Evolutionary conservation across 2,888 invertebrate genomes (phyloP), one percentile per base, ranked within the genome.

Genomic region (Carcina quercana): DNA sequence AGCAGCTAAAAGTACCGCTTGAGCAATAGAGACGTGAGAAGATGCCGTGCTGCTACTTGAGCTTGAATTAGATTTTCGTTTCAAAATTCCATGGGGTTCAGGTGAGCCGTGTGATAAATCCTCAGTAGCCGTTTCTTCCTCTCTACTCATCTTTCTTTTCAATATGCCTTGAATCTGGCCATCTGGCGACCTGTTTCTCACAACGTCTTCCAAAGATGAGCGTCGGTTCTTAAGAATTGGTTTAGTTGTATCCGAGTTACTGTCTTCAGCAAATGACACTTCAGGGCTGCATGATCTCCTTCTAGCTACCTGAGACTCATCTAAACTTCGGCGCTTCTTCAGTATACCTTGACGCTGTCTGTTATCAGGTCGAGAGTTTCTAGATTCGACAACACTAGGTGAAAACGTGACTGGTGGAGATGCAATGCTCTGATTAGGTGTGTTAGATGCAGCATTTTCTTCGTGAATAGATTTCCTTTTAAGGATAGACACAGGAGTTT

Each of bases 321-420:
- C 94, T 45, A 94, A 79, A 56, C 94, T 94, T 34, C 92, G 88
- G 17, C 93, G 89, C 73, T 94, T 94, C 69, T 94, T 94, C 42
- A 93, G 80, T 58, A 94, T 94, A 26, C 93, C 93, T 65, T 92
- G 92, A 32, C 89, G 88, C 44, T 89, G 87, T 40, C 85, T 76
- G 4, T 24, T 24, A 32, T 74, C 74, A 19, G 84, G 71, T 14
- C 83, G 83, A 34, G 85, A 78, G 34, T 87, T 86, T 15, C 88
- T 86, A 10, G 88, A 86, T 54, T 93, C 92, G 28, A 91, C 73
- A 33, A 92, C 92, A 55, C 86, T 91, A 1, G 92, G 91, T 5
- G 92, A 92, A 72, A 92, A 92, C n/a, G 92, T 93, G 3, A 93
- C 92, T 6, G 92, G 92, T 13, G 91, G 90, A 13, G 88, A 86